These are phyloP conservation scores for Micoletzkya japonica DNA, from an alignment of 2,888 invertebrate genomes.

Conservation along the genomic window DNA sequence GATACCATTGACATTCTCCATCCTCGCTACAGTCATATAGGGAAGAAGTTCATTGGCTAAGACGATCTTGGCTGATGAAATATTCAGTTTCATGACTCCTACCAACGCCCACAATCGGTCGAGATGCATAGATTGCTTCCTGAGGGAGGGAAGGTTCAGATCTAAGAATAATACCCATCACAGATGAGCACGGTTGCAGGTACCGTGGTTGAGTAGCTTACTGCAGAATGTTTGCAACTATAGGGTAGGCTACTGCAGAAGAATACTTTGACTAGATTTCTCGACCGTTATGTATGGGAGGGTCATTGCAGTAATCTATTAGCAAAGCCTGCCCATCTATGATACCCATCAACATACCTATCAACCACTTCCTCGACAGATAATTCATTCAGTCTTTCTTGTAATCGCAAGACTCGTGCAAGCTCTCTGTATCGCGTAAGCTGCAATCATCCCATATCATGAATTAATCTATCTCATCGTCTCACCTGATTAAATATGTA, in stretches of 20 bases:
- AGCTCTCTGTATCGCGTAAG: conserved; percentile 13
- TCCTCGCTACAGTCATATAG: conserved; percentile 82
- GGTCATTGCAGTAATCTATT: no score
- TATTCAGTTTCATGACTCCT: conserved; percentile 71
- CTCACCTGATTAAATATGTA: conserved; percentile 44
- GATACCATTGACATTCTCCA: conserved; percentile 90
- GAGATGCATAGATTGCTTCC: conserved; percentile 32
- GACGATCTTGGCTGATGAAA: conserved; percentile 86
- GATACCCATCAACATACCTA: not conserved
- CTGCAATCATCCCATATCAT: not conserved
- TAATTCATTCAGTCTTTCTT: no score
- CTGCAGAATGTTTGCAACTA: no score
- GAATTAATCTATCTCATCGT: not conserved
- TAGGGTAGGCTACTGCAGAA: no score
- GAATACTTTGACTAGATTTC: no score
- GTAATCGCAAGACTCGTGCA: conserved; percentile 1
- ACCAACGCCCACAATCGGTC: conserved; percentile 55
- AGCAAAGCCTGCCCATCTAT: no score
- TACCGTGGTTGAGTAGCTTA: no score
- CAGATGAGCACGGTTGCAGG: no score
- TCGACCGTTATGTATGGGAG: not conserved
- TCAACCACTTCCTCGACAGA: not conserved
- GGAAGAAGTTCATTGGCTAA: conserved; percentile 93
- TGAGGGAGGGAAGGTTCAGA: not conserved
- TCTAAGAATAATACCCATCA: no score